These are phyloP conservation scores for Alviniconcha marisindica DNA, from an alignment of 1,140 invertebrate genomes.

Conservation along the genomic window DNA sequence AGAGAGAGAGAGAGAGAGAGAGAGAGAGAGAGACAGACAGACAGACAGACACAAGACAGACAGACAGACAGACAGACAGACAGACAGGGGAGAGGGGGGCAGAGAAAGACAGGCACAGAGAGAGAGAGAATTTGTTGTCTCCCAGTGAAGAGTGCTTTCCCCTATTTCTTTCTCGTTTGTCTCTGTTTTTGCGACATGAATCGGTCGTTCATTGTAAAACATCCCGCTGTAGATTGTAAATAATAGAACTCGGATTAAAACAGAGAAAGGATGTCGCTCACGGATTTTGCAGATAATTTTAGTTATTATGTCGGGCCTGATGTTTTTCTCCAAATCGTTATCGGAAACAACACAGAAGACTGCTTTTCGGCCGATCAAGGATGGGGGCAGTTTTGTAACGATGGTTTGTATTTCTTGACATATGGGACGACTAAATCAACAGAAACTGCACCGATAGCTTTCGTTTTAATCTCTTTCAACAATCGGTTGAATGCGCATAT, in stretches of 20 bases:
- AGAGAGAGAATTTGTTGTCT: not conserved
- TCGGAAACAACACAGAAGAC: not conserved
- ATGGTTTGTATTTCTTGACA: not conserved
- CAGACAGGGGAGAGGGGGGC: no score
- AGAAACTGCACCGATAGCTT: no score
- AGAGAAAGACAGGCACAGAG: no score
- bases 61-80: not conserved
- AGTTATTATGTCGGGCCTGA: not conserved
- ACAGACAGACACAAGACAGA: not conserved
- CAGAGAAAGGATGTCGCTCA: not conserved
- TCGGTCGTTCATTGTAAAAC: not conserved
- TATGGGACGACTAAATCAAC: not conserved
- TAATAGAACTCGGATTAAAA: not conserved
- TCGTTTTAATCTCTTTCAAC: no score
- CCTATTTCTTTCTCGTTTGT: not conserved
- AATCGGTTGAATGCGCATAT: no score
- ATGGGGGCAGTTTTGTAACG: slow-evolving; percentile 1
- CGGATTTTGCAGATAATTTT: not conserved
- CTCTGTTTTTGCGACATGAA: not conserved
- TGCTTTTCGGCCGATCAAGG: not conserved
- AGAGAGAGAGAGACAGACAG: not conserved
- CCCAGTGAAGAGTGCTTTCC: not conserved
- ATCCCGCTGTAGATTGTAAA: no score
- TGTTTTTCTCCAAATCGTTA: no score
- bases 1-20: not conserved